Evolutionary conservation across 23 tunicate species (phyloP).

Genomic region (Clavelina lepadiformis): DNA sequence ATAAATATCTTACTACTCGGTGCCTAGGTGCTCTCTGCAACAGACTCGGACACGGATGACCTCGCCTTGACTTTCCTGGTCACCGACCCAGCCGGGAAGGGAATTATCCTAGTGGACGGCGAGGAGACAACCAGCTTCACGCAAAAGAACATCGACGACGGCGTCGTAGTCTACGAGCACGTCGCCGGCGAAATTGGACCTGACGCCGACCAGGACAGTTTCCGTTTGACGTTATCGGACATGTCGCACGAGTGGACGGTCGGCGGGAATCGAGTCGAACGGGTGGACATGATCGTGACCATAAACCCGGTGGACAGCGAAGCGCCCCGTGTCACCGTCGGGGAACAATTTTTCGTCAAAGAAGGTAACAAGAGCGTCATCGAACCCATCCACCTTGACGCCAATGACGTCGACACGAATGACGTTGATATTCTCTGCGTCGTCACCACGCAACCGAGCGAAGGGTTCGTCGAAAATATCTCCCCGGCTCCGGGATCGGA

Average conservation of each 20-base stretch:
- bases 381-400: constrained; percentile 66
- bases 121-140: constrained; percentile 52
- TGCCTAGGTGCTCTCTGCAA: constrained; percentile 77
- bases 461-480: constrained; percentile 86
- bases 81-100: constrained; percentile 58
- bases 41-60: constrained; percentile 83
- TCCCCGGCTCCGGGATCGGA: constrained; percentile 95
- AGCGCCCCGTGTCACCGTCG: constrained; percentile 76
- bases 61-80: constrained; percentile 64
- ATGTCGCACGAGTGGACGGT: constrained; percentile 82
- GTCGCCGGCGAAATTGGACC: constrained; percentile 86
- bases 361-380: constrained; percentile 82
- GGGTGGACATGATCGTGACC: constrained; percentile 48
- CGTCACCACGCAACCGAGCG: constrained; percentile 80
- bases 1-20: too few relatives aligned
- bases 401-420: constrained; percentile 79
- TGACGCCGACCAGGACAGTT: constrained; percentile 54
- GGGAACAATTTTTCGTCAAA: constrained; percentile 41
- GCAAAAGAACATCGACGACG: constrained; percentile 63
- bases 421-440: constrained; percentile 83
- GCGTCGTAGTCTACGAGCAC: constrained; percentile 69
- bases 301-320: constrained; percentile 90
- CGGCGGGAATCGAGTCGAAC: constrained; percentile 69
- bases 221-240: constrained; percentile 68
- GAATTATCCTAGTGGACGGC: constrained; percentile 51